Base-by-base conservation (phyloP, 2,113 vertebrate genomes). In the Ginglymostoma cirratum region DNA sequence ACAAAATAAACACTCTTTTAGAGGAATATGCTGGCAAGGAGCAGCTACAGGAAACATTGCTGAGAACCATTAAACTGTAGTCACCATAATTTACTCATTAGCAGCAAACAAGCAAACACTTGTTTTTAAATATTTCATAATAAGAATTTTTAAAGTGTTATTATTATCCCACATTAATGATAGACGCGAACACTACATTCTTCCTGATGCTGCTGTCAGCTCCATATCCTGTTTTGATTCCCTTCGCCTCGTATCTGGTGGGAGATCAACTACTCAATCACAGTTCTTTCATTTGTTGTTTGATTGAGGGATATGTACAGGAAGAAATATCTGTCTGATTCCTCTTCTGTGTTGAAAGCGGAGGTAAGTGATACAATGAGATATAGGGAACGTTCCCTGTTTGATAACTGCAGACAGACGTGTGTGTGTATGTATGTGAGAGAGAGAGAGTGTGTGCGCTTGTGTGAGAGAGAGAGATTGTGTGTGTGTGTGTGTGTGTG, bases 51-150 rank as follows among this genome's bases (percentile, higher is more conserved):
- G n/a, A n/a, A 83, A 19, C 78, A 83, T n/a, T 38, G 78, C n/a
- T 42, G 78, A 38, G 78, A 42, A 2, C 15, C n/a, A 83, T 83
- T 83, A 83, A 83, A 42, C n/a, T 19, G n/a, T 83, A 83, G 78
- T 83, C 78, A 83, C 78, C 78, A 38, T 83, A 83, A 83, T 83
- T 83, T 83, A 83, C 15, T 83, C 78, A 83, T 83, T 83, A 83
- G 78, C n/a, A 19, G n/a, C n/a, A 83, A 83, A 38, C n/a, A 83
- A 83, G 78, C 14, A 83, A 42, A 83, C 14, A 42, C 14, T 38
- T 83, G 15, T 38, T 83, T 83, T 83, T 38, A 83, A 38, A 83
- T 83, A 83, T 38, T 83, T 83, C 21, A 42, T 38, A 83, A 42
- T 38, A 80, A 80, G 78, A 80, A 80, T 80, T 17, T 80, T n/a